Conservation (phyloP, 2,113 vertebrate species). For the Bos taurus region ARS-UCD2.0 NC_037357.1:129155501-129156000, state of each 20-base stretch:
- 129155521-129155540: neutral
- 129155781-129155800: constrained; percentile 10
- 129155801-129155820: neutral
- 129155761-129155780: neutral
- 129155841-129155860: neutral
- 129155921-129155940: neutral
- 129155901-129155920: neutral
- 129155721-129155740: constrained; percentile 18
- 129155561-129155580: neutral
- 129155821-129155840: neutral
- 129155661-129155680: neutral
- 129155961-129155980: neutral
- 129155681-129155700: constrained; percentile 13
- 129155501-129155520: neutral
- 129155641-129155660: neutral
- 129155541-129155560: neutral
- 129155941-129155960: constrained; percentile 19
- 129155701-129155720: neutral
- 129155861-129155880: neutral
- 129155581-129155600: neutral
- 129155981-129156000: neutral
- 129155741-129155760: constrained; percentile 24
- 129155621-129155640: neutral
- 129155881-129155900: constrained; percentile 6
- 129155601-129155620: neutral